Evolutionary conservation across 2,113 vertebrate species (phyloP), one percentile per base, ranked within the genome.

Genomic region (Etheostoma cragini): DNA sequence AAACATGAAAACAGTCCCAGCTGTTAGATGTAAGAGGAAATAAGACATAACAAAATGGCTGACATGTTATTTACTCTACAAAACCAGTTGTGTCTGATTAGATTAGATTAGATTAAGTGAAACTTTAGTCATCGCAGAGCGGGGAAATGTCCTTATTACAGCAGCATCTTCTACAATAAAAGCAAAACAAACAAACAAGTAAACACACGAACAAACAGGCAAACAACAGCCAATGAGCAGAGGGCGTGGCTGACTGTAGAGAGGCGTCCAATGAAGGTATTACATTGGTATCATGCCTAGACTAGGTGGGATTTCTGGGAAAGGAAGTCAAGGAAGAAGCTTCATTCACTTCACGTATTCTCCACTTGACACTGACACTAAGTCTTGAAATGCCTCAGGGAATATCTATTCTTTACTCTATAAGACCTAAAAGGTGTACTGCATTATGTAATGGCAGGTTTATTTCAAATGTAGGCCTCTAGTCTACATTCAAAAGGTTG

Each of bases 31-130:
- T 16, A 56, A 2, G 3, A 64, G 35, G 50, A 65, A 58, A 72
- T 54, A 35, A 54, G 38, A n/a, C 50, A 35, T 50, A 19, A 5
- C 19, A 12, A 78, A 62, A 49, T 30, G 49, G 5, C 8, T 54
- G 46, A 63, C 38, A 70, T 33, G 53, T 62, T 56, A 24, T 66
- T 56, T 38, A 76, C 15, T 24, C 0, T 1, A 30, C 1, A 47
- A 47, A 80, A 54, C 22, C 60, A 72, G 71, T 17, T 7, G 47
- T 46, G 70, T n/a, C n/a, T n/a, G n/a, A n/a, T n/a, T n/a, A n/a
- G n/a, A n/a, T n/a, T n/a, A n/a, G n/a, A n/a, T n/a, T n/a, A n/a
- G n/a, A n/a, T n/a, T n/a, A n/a, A n/a, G n/a, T n/a, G n/a, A n/a
- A n/a, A n/a, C n/a, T n/a, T n/a, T n/a, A n/a, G n/a, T n/a, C n/a